Evolutionary conservation across 2,888 invertebrate species (phyloP).

Genomic region (Ephialtes manifestator): DNA sequence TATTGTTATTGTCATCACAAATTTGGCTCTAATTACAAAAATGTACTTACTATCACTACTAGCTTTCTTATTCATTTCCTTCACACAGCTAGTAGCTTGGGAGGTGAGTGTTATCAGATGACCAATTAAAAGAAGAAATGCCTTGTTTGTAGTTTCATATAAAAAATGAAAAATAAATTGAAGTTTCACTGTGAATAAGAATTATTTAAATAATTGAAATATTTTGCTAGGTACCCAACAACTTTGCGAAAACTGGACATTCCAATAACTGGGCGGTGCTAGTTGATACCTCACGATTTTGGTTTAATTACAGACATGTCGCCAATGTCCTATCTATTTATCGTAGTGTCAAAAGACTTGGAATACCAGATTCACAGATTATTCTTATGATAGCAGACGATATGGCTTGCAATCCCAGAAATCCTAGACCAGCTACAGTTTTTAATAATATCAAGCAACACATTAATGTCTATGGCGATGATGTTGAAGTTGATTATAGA

Average conservation of each 20-base stretch:
- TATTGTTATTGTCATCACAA: background rate
- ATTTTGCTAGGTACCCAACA: slow-evolving; percentile 86
- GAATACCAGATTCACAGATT: slow-evolving; percentile 99
- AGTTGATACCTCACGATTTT: slow-evolving; percentile 99
- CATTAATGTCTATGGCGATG: slow-evolving; percentile 99
- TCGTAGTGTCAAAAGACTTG: slow-evolving; percentile 98
- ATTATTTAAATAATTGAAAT: background rate
- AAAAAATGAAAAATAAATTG: background rate
- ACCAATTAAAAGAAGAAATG: background rate
- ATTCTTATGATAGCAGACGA: slow-evolving; percentile 99
- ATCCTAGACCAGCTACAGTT: slow-evolving; percentile 98
- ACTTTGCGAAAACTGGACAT: slow-evolving; percentile 91
- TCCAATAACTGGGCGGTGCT: slow-evolving; percentile 99
- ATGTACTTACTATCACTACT: slow-evolving; percentile 21
- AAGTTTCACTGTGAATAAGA: background rate
- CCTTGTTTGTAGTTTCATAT: background rate
- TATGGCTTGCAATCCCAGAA: slow-evolving; percentile 99
- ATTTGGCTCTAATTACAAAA: background rate
- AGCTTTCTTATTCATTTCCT: background rate
- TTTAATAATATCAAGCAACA: slow-evolving; percentile 99
- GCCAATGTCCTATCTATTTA: slow-evolving; percentile 99
- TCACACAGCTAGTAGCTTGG: slow-evolving; percentile 32
- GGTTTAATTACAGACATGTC: slow-evolving; percentile 99
- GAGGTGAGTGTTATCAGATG: slow-evolving; percentile 40
- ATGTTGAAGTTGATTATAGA: slow-evolving; percentile 99